Evolutionary conservation across 2,888 invertebrate species (phyloP).

Genomic region (Acrocera orbiculus): DNA sequence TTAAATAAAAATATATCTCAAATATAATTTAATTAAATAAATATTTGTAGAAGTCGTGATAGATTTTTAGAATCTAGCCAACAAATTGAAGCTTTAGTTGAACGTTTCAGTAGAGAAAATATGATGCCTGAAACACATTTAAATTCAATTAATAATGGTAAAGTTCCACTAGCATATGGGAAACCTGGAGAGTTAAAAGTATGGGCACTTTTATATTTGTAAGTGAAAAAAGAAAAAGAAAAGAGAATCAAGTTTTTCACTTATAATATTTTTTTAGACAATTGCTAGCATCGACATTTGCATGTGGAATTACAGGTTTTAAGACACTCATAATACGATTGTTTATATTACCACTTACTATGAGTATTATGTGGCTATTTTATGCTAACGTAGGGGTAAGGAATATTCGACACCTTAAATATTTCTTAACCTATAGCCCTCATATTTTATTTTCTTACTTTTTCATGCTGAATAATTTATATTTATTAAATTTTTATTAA

Average conservation of each 20-base stretch:
- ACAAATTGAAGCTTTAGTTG: conserved; percentile 79
- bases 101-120: conserved; percentile 78
- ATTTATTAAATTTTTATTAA: no score
- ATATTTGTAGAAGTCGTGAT: conserved; percentile 47
- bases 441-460: no score
- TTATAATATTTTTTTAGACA: conserved; percentile 37
- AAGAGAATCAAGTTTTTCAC: background rate
- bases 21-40: background rate
- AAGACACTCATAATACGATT: conserved; percentile 59
- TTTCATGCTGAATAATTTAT: no score
- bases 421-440: no score
- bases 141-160: conserved; percentile 39
- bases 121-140: conserved; percentile 42
- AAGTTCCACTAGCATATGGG: conserved; percentile 58
- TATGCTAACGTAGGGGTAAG: conserved; percentile 37
- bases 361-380: conserved; percentile 61
- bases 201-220: conserved; percentile 51
- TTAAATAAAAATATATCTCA: background rate
- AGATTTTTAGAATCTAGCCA: conserved; percentile 85
- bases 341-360: conserved; percentile 55
- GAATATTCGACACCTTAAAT: no score
- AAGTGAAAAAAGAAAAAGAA: conserved; percentile 8
- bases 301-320: conserved; percentile 55
- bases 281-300: conserved; percentile 58
- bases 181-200: conserved; percentile 50